Evolutionary conservation across 2,888 invertebrate genomes (phyloP), one percentile per base, ranked within the genome.

Genomic region (Sclerodermus sp.): DNA sequence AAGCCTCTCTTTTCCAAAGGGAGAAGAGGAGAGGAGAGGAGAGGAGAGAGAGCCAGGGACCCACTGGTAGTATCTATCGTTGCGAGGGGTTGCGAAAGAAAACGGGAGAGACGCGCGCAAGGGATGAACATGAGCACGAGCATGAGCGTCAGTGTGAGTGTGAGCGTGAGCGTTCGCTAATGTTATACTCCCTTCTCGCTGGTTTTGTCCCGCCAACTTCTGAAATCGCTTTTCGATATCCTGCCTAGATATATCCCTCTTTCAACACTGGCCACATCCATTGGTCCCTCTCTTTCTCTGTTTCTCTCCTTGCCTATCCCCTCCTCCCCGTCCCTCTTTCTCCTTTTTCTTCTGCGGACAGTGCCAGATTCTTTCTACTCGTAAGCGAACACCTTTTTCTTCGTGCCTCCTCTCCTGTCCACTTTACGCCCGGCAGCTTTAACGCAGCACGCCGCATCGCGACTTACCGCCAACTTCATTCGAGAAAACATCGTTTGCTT

Each of bases 71-170:
- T 58, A 58, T 58, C 56, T 60, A 56, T 53, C 56, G 56, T 23
- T 23, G 2, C 18, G 10, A 50, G 53, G 53, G 60, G 51, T 51
- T 49, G 60, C 55, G 58, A 63, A 62, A 59, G 60, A 62, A 60
- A 62, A 55, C 55, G 58, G 60, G 60, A 60, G 63, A 53, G 57
- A 58, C 51, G 54, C 55, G 53, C 55, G 49, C 46, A 46, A 60
- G 56, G 64, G 64, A 60, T 63, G 56, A n/a, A n/a, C n/a, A n/a
- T n/a, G n/a, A n/a, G n/a, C n/a, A n/a, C n/a, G n/a, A n/a, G n/a
- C n/a, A n/a, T n/a, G n/a, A n/a, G n/a, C n/a, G n/a, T n/a, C n/a
- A n/a, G n/a, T n/a, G n/a, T n/a, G n/a, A n/a, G n/a, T n/a, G n/a
- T n/a, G n/a, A n/a, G n/a, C n/a, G n/a, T n/a, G n/a, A 55, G 48